Evolutionary conservation across 2,797 vertebrate genomes (phyloP).

Genomic region (Balearica regulorum): DNA sequence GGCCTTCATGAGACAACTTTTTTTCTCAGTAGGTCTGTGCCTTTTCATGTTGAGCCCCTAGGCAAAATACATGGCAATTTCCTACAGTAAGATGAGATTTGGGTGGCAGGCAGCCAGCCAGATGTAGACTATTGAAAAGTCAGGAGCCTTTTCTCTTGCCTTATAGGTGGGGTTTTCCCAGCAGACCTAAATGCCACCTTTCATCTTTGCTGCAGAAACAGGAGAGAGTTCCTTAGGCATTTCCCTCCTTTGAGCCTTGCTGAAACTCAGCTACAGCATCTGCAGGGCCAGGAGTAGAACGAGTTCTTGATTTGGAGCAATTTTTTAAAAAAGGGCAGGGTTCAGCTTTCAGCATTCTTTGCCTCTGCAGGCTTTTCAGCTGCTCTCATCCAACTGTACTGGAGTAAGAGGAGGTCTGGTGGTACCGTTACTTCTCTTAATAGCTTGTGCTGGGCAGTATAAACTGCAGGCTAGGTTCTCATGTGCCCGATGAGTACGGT

Average conservation of each 20-base stretch:
- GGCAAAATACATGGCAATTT: background rate
- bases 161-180: conserved; percentile 15
- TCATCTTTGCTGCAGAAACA: background rate
- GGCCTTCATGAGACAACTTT: background rate
- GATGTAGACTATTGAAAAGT: background rate
- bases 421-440: background rate
- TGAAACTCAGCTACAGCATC: background rate
- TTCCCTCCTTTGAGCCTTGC: background rate
- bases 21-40: background rate
- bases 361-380: background rate
- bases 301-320: background rate
- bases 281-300: background rate
- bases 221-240: background rate
- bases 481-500: accelerated
- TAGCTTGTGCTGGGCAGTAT: background rate
- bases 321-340: background rate
- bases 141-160: background rate
- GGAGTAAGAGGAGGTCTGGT: background rate
- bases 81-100: background rate
- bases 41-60: background rate
- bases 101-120: background rate
- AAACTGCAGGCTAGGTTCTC: background rate
- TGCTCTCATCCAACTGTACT: background rate
- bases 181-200: background rate
- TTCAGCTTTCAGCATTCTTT: background rate